Base-by-base conservation (phyloP, 2,113 vertebrate genomes). In the Hystrix cristata region DNA sequence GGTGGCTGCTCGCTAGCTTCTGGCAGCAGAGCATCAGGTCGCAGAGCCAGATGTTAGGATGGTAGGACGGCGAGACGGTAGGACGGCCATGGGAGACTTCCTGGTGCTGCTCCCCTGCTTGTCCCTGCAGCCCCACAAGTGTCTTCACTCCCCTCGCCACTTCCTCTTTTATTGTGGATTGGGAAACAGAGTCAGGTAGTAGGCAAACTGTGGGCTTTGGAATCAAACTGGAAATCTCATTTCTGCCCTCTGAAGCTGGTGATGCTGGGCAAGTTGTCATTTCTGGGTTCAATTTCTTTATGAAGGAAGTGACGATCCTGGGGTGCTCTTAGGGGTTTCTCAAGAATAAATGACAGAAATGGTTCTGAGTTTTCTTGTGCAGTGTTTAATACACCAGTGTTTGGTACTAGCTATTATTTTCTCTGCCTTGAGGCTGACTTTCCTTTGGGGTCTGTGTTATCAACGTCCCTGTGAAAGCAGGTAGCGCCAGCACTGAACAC, bases 291-390 rank as follows among this genome's bases (percentile, higher is more conserved):
- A 0, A 4, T 43, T 65, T 57, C 65, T 80, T 43, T 71, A 29
- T 14, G 51, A 71, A 43, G 51, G 79, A 88, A 71, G 64, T 16
- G 80, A 83, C 38, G 38, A 38, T 38, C 38, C 38, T 38, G 38
- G 38, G 38, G 38, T 38, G 38, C 38, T 53, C 78, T 83, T 48
- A 86, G 18, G 27, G 15, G 5, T 34, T 91, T 64, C 38, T 88
- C 55, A 72, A 95, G 48, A 92, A 64, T 46, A 79, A 88, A 57
- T 64, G 51, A 67, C 38, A 34, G 48, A 87, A 65, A 15, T 55
- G 34, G 29, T 53, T n/a, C 4, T 74, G 43, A 57, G 57, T 31
- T 69, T 94, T 23, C 10, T 15, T 38, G 65, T 23, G 29, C n/a
- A 74, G 48, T n/a, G 3, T 85, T 79, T 53, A 8, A 25, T 18